Conservation (phyloP, 2,113 vertebrate species). For the Pavo muticus region DNA sequence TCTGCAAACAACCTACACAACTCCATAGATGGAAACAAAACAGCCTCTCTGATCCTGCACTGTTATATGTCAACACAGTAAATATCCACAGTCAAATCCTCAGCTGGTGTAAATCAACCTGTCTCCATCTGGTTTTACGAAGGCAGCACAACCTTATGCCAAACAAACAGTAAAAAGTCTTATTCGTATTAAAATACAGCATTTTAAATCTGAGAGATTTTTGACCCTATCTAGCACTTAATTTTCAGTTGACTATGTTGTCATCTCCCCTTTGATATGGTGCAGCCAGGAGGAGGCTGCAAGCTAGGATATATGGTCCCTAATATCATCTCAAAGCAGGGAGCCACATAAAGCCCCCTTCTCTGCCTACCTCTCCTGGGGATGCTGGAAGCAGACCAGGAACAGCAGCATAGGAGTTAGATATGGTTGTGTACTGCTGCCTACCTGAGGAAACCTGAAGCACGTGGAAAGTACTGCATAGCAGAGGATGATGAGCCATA, state of each 20-base stretch:
- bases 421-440: neutral
- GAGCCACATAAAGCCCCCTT: neutral
- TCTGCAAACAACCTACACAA: neutral
- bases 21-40: slow-evolving; percentile 30
- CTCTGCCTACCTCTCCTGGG: neutral
- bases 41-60: neutral
- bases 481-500: neutral
- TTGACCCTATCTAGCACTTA: neutral
- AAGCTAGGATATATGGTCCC: accelerated
- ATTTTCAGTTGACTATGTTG: neutral
- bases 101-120: slow-evolving; percentile 21
- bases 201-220: neutral
- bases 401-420: neutral
- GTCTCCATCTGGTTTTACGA: neutral
- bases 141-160: neutral
- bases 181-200: neutral
- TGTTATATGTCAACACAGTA: neutral
- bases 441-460: neutral
- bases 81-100: neutral
- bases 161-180: neutral
- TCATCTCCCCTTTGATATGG: neutral
- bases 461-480: neutral
- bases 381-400: neutral
- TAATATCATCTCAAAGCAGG: neutral
- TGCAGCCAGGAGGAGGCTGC: neutral